These are phyloP conservation scores for Nymphalis c-album DNA, from an alignment of 2,888 invertebrate genomes.

Conservation along the genomic window DNA sequence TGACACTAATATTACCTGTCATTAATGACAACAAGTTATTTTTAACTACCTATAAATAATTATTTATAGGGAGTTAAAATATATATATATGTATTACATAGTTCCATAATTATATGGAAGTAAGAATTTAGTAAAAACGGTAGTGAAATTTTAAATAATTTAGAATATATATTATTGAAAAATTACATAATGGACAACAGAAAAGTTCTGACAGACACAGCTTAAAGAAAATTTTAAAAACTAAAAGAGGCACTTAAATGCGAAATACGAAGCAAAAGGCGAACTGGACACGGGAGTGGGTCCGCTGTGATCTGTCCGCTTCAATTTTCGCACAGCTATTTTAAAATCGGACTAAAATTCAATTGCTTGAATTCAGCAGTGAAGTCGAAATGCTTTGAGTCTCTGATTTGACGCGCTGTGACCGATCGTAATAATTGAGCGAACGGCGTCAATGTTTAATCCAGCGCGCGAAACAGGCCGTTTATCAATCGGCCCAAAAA, in stretches of 20 bases:
- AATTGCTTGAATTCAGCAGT: constrained; percentile 21
- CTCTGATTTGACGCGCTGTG: constrained; percentile 33
- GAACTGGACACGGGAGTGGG: constrained; percentile 1
- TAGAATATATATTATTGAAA: no score
- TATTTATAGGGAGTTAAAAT: no score
- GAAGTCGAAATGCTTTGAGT: constrained; percentile 16
- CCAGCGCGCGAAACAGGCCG: constrained; percentile 66
- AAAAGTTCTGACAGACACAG: background rate
- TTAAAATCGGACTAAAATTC: constrained; percentile 19
- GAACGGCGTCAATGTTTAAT: constrained; percentile 75
- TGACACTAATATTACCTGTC: no score
- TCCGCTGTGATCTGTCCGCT: background rate
- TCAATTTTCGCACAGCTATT: constrained; percentile 15
- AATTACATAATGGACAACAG: background rate
- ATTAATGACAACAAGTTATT: no score
- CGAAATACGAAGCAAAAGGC: constrained; percentile 9
- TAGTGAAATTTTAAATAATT: no score
- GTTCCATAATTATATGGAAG: no score
- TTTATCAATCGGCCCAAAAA: constrained; percentile 79
- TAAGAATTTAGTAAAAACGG: no score
- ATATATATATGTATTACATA: no score
- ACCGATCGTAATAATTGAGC: constrained; percentile 62
- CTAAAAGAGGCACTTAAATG: background rate
- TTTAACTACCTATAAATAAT: no score
- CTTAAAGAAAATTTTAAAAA: constrained; percentile 5